Percentiles rank a stretch among this genome's conserved stretches.
Conservation (phyloP, 2,797 vertebrate species). For the Crax fasciolata region DNA sequence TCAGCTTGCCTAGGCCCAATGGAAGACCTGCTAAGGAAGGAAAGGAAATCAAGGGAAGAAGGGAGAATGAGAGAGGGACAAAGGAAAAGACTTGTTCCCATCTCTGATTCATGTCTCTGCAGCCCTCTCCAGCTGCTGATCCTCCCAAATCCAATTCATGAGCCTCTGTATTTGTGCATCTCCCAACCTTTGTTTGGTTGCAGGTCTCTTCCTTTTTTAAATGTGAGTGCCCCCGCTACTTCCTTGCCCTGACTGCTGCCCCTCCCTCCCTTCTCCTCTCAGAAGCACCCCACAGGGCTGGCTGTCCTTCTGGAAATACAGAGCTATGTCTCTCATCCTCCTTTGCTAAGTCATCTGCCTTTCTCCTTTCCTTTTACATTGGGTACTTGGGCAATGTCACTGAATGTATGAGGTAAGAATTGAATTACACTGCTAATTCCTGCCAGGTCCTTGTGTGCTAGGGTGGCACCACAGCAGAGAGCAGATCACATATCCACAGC, state of each 20-base stretch:
- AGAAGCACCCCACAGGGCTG: not conserved
- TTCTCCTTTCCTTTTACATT: not conserved
- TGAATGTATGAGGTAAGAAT: not conserved
- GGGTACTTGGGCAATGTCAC: not conserved
- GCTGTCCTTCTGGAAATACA: not conserved
- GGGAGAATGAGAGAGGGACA: not conserved
- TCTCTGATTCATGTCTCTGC: not conserved
- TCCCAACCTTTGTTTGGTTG: not conserved
- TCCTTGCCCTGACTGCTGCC: not conserved
- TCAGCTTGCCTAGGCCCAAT: not conserved
- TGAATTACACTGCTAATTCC: not conserved
- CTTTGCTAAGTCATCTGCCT: not conserved
- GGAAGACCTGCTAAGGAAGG: not conserved
- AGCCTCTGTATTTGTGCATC: not conserved
- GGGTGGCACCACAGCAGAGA: not conserved
- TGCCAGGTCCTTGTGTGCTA: not conserved
- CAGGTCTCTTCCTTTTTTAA: not conserved
- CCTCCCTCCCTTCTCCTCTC: not conserved
- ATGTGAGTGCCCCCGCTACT: not conserved
- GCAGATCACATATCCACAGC: not conserved
- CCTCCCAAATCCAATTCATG: not conserved
- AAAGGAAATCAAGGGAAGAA: not conserved
- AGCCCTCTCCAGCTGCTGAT: not conserved
- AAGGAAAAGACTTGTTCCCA: not conserved
- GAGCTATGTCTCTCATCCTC: not conserved